These are phyloP conservation scores for Phanerotoma sp. DNA, from an alignment of 2,888 invertebrate genomes.

Conservation along the genomic window DNA sequence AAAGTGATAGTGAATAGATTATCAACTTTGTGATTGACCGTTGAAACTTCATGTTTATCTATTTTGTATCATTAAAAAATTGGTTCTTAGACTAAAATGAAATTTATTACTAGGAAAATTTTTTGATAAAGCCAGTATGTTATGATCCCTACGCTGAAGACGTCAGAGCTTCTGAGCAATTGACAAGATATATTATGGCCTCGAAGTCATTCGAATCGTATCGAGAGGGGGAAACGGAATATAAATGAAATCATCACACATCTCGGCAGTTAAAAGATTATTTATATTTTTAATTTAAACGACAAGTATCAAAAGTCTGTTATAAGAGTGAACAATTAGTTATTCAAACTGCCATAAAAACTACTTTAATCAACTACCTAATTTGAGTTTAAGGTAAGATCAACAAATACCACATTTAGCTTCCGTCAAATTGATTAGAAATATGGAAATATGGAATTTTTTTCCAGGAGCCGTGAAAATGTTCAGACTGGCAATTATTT, in stretches of 20 bases:
- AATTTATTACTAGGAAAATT: conserved; percentile 12
- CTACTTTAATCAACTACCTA: no score
- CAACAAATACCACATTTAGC: no score
- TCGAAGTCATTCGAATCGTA: conserved; percentile 28
- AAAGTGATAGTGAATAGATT: no score
- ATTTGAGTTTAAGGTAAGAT: no score
- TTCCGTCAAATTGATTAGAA: neutral
- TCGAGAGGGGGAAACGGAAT: conserved; percentile 33
- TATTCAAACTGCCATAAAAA: no score
- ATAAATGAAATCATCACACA: conserved; percentile 34
- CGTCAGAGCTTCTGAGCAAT: conserved; percentile 3
- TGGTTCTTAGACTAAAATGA: no score
- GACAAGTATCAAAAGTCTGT: conserved; percentile 17
- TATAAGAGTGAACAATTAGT: no score
- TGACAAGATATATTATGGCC: conserved; percentile 29
- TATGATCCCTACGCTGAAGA: neutral
- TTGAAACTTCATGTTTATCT: no score
- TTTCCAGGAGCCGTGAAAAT: neutral
- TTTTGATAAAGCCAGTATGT: neutral
- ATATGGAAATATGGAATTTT: neutral
- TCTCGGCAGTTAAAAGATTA: conserved; percentile 31
- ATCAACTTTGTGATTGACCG: no score
- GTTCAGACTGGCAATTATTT: neutral
- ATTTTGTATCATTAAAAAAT: no score
- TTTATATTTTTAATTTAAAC: conserved; percentile 32